Base-by-base conservation (phyloP, 2,113 vertebrate species). In the Tragelaphus scriptus region DNA sequence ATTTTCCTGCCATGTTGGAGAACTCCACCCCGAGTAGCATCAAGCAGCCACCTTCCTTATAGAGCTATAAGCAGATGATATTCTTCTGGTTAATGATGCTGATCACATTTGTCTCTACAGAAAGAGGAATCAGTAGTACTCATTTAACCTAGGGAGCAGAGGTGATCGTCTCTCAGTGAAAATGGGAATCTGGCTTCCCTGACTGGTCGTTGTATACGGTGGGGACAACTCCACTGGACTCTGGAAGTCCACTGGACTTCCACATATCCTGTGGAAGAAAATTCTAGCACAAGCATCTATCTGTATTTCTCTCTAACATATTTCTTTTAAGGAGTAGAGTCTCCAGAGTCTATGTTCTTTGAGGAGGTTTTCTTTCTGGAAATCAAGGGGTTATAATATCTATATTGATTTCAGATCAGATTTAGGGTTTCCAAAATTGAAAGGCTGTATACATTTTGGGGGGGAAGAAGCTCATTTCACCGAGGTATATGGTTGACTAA, bases 141-240 rank as follows among this genome's bases (percentile, higher is more conserved):
- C 97, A 96, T 98, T 98, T 98, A 97, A 97, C 89, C 97, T 97
- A 2, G 80, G 87, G 86, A 97, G 94, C 92, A 97, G 92, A 98
- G 97, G 95, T 97, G 97, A 98, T 96, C 79, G 90, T 98, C 95
- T 98, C 97, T 97, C 98, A 97, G 95, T 98, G 96, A 97, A 97
- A 97, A 98, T 55, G 87, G 93, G 96, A 91, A 98, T 97, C 96
- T 97, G 97, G 95, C 94, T 92, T 96, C 93, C 96, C 95, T 90
- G 59, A 97, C 88, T 90, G 92, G 85, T 51, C n/a, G 51, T 63
- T 96, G 95, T 97, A 47, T 91, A 94, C 93, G 30, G 30, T 4
- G 59, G 9, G 14, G 25, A 30, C 44, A 61, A 6, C 28, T 93
- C 15, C 28, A 4, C 1, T 58, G 61, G 79, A 9, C 15, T 95